Base-by-base conservation (phyloP, 1,140 invertebrate species). In the Drosophila pseudoananassae region DNA sequence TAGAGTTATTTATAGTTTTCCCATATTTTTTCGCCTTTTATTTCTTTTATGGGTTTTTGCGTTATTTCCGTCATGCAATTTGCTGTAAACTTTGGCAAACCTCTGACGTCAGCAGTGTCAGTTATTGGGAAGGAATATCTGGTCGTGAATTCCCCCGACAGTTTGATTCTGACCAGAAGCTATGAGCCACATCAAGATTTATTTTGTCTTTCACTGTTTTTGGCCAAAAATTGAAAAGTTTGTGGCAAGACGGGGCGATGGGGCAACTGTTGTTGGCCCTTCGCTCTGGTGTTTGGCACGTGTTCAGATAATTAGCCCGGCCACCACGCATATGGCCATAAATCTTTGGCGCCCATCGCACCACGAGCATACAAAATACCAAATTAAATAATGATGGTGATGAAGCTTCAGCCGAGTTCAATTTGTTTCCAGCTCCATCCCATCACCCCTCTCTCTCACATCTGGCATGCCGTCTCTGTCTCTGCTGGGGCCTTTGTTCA, bases 371-470 rank as follows among this genome's bases (percentile, higher is more conserved):
- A 69, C 63, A 55, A 55, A 68, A 65, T 56, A 68, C 8, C 78
- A 87, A 87, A 87, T 87, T 88, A 82, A 88, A 88, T 87, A 88
- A 87, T 88, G 80, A 87, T 87, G 82, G 73, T 75, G 82, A 85
- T 85, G 85, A 87, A 87, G 83, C 60, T 88, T 57, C 69, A 60
- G 69, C 75, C 33, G 47, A 38, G 53, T 59, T 76, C 55, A 69
- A 68, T 59, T 76, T 52, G 69, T 47, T 54, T n/a, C 43, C 49
- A n/a, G 29, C 29, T 58, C 31, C 59, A 12, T 55, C 50, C 10
- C 38, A 15, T 27, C 12, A 27, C 40, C n/a, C 14, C 40, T 25
- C 29, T 51, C 46, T 14, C 47, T 29, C 15, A 29, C 17, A 17
- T 46, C 43, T 4, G 15, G 6, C 5, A 2, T 7, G 7, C 43